Evolutionary conservation across 2,888 invertebrate genomes (phyloP).

Genomic region (Catocala sponsa): DNA sequence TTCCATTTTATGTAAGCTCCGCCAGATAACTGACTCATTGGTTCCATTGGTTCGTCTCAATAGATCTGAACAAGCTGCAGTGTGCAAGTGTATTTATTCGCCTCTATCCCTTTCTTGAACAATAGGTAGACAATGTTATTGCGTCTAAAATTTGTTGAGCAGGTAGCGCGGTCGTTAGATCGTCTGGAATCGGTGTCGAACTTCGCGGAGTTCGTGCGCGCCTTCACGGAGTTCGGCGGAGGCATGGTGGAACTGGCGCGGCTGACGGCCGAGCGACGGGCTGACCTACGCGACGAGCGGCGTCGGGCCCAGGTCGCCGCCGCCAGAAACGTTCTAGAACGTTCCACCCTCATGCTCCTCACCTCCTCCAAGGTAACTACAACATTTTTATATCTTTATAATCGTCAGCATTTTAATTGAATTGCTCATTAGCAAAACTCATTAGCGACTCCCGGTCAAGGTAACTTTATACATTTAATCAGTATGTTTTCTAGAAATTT

Average conservation of each 20-base stretch:
- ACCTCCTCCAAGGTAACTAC: conserved; percentile 96
- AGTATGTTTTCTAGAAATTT: conserved; percentile 15
- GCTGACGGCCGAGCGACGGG: conserved; percentile 94
- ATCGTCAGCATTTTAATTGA: not conserved
- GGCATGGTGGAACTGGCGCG: conserved; percentile 99
- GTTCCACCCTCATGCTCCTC: conserved; percentile 98
- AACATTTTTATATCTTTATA: not conserved
- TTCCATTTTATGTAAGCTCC: conserved; percentile 41
- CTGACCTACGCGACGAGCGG: conserved; percentile 97
- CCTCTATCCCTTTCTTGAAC: no score
- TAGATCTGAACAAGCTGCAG: no score
- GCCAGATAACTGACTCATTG: not conserved
- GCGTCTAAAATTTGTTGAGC: conserved; percentile 44
- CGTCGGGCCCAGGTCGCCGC: conserved; percentile 98
- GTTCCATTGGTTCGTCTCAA: no score
- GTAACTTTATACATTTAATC: conserved; percentile 12
- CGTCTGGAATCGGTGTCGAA: conserved; percentile 95
- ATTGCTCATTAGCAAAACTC: conserved; percentile 28
- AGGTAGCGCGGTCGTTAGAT: conserved; percentile 94
- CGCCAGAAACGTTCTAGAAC: conserved; percentile 97
- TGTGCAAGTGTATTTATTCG: no score
- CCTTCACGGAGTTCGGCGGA: conserved; percentile 99
- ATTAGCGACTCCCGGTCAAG: conserved; percentile 26
- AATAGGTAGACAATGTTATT: conserved; percentile 25
- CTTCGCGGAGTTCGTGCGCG: conserved; percentile 99